Evolutionary conservation across 2,113 vertebrate genomes (phyloP).

Genomic region (Xyliphius kryptos): DNA sequence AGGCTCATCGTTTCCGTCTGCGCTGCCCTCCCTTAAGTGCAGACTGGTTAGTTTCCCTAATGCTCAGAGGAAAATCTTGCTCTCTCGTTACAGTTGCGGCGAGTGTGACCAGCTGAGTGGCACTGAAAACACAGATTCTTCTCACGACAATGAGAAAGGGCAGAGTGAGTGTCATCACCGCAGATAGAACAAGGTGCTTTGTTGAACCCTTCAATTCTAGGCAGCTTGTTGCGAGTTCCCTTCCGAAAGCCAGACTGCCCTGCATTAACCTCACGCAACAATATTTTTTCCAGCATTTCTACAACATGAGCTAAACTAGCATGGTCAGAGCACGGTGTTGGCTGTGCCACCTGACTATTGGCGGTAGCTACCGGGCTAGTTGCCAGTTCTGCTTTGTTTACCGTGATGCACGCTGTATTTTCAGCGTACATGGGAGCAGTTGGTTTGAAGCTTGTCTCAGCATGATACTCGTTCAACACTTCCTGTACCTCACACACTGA

Average conservation of each 20-base stretch:
- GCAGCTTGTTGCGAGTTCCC: neutral
- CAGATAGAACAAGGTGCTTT: neutral
- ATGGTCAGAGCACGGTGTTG: neutral
- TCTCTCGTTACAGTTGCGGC: neutral
- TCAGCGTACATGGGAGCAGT: neutral
- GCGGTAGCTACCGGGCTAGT: no score
- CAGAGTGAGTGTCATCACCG: neutral
- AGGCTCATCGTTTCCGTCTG: neutral
- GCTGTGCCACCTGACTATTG: no score
- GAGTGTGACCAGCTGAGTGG: slow-evolving; percentile 4
- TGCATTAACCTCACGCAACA: neutral
- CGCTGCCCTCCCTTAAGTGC: neutral
- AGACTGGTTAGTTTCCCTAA: slow-evolving; percentile 3
- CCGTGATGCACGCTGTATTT: neutral
- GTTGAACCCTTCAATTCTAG: slow-evolving; percentile 1
- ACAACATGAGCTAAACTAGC: neutral
- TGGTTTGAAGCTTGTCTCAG: neutral
- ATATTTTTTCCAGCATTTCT: neutral
- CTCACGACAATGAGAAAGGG: slow-evolving; percentile 2
- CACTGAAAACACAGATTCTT: slow-evolving; percentile 1
- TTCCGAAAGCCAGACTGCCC: neutral
- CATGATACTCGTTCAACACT: slow-evolving; percentile 14
- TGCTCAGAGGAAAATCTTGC: neutral
- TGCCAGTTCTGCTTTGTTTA: neutral
- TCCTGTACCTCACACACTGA: slow-evolving; percentile 2